Evolutionary conservation across 1,140 invertebrate genomes (phyloP).

Genomic region (Fopius arisanus): DNA sequence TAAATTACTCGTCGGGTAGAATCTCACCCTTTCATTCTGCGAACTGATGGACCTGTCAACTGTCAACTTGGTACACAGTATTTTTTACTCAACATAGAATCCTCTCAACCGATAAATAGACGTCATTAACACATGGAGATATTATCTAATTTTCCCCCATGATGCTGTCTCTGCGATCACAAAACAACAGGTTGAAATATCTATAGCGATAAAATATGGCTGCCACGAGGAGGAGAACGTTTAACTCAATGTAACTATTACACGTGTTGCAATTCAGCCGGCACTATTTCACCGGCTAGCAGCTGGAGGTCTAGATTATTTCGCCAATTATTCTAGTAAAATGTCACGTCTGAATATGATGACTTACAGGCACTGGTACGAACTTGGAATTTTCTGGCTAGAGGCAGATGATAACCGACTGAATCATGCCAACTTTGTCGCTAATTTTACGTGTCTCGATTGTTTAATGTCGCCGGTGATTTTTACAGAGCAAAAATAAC

Average conservation of each 20-base stretch:
- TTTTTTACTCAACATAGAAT: too few relatives aligned
- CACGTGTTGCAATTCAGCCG: not conserved
- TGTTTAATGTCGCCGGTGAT: not conserved
- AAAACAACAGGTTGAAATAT: slow-evolving; percentile 7
- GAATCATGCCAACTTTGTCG: not conserved
- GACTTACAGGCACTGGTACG: not conserved
- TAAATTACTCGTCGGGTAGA: slow-evolving; percentile 12
- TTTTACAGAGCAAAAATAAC: not conserved
- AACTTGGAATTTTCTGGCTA: not conserved
- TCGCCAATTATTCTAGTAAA: not conserved
- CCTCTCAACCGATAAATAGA: too few relatives aligned
- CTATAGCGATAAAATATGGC: not conserved
- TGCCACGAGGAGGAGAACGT: not conserved
- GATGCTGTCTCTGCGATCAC: not conserved
- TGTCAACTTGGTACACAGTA: too few relatives aligned
- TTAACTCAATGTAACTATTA: not conserved
- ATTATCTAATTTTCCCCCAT: too few relatives aligned
- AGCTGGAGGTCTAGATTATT: not conserved
- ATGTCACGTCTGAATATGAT: not conserved
- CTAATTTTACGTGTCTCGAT: not conserved
- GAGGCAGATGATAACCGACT: not conserved
- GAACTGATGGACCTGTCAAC: not conserved
- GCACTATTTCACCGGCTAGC: not conserved
- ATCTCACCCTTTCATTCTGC: not conserved
- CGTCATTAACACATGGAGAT: too few relatives aligned